These are phyloP conservation scores for Platalea minor DNA, from an alignment of 2,797 vertebrate species.

Conservation along the genomic window DNA sequence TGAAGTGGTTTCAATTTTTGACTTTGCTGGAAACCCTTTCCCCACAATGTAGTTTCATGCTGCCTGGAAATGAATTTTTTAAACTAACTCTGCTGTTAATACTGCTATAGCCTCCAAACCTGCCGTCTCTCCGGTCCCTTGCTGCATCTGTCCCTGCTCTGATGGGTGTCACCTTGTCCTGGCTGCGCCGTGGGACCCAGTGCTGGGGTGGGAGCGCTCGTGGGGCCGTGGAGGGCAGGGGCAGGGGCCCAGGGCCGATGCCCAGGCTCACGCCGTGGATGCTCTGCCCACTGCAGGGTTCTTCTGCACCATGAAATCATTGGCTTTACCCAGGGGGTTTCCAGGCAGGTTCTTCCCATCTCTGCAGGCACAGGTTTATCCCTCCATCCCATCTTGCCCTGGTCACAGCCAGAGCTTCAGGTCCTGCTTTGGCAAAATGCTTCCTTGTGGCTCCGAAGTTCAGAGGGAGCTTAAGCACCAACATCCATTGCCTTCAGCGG, in stretches of 20 bases:
- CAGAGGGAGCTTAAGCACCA: neutral
- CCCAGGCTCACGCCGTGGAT: accelerated
- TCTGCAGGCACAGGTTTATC: neutral
- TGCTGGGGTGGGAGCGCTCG: neutral
- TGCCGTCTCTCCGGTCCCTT: accelerated
- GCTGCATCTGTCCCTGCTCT: neutral
- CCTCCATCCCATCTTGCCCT: neutral
- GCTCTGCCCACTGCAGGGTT: neutral
- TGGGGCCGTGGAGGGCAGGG: neutral
- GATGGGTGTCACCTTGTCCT: neutral
- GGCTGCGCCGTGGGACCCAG: neutral
- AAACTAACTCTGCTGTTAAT: neutral
- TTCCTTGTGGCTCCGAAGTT: neutral
- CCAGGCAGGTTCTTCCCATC: neutral
- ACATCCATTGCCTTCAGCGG: neutral
- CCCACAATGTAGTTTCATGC: neutral
- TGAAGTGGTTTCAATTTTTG: neutral
- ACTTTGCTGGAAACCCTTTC: neutral
- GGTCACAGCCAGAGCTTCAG: neutral
- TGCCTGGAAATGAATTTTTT: neutral
- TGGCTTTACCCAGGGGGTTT: neutral
- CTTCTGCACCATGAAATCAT: accelerated
- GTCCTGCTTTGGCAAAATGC: neutral
- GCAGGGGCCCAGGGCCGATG: neutral
- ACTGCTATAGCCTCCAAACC: neutral